Evolutionary conservation across 1,140 invertebrate species (phyloP), one percentile per base, ranked within the genome.

Genomic region (Harpegnathos saltator): DNA sequence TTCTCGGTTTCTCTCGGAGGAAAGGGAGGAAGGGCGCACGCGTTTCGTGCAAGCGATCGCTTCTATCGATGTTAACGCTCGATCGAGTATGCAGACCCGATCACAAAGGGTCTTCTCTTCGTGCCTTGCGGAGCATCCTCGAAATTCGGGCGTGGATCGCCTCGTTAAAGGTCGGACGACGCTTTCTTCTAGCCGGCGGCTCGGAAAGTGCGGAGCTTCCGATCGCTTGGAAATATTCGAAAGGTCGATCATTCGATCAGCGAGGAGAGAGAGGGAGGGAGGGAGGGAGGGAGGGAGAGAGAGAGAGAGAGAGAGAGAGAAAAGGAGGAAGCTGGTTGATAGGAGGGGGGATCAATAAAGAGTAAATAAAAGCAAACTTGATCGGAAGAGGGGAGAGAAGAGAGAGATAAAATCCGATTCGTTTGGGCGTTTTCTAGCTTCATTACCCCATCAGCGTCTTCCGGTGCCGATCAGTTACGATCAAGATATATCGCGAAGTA

Each of bases 101-200:
- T 80, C 75, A 44, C 38, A 80, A 80, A 80, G 65, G 38, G 33
- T 44, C 14, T 26, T 71, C 33, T 26, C 52, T 80, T 63, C 61
- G 24, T 5, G 29, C 29, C 29, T 33, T 33, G 5, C 29, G 29
- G 1, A 33, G 75, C 65, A 69, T 56, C 22, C 33, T 69, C 52
- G 65, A 78, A 78, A 69, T 78, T 78, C 38, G 75, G 50, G 33
- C 66, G 58, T 78, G 69, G 69, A 80, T 80, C 59, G 38, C 33
- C 52, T 80, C 65, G 75, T 80, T 80, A 80, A 38, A n/a, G n/a
- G n/a, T 52, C 66, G 52, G 33, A 58, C 63, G 33, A 58, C 63
- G 52, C 17, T n/a, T 71, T 44, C 65, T 80, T 80, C 54, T 26
- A 24, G 14, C 38, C n/a, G 71, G 14, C 38, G 69, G 52, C 3